These are phyloP conservation scores for Eilema sororculum DNA, from an alignment of 2,888 invertebrate species.

Conservation along the genomic window DNA sequence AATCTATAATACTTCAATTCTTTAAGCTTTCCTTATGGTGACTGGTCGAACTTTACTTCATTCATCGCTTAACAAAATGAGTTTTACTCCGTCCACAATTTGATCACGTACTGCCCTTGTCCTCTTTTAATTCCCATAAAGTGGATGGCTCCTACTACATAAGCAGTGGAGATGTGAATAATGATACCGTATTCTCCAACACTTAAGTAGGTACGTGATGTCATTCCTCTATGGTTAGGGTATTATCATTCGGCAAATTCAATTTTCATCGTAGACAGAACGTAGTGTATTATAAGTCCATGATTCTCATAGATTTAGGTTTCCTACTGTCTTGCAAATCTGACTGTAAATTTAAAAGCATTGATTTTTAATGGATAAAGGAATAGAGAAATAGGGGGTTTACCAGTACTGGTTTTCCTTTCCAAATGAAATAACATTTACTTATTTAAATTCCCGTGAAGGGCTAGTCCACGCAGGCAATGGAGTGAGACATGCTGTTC, in stretches of 20 bases:
- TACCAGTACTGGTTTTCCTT: too few relatives aligned
- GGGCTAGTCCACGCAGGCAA: too few relatives aligned
- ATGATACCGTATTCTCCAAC: neutral
- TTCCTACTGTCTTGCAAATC: too few relatives aligned
- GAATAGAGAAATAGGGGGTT: too few relatives aligned
- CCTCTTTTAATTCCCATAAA: neutral
- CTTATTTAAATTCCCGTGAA: too few relatives aligned
- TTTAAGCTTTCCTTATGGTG: neutral
- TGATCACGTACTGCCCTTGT: slow-evolving; percentile 4
- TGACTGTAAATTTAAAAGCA: too few relatives aligned
- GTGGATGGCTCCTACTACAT: neutral
- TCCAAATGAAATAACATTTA: too few relatives aligned
- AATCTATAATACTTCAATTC: neutral
- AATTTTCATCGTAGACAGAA: too few relatives aligned
- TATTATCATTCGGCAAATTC: neutral
- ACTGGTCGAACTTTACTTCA: neutral
- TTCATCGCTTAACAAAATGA: neutral
- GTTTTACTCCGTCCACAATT: neutral
- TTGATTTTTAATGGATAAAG: neutral
- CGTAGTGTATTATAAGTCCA: too few relatives aligned
- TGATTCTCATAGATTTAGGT: too few relatives aligned
- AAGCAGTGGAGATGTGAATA: neutral
- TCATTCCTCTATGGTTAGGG: neutral
- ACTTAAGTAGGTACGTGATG: neutral
- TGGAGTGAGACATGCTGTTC: too few relatives aligned